Base-by-base conservation (phyloP, 1,140 invertebrate genomes). In the Mya arenaria region DNA sequence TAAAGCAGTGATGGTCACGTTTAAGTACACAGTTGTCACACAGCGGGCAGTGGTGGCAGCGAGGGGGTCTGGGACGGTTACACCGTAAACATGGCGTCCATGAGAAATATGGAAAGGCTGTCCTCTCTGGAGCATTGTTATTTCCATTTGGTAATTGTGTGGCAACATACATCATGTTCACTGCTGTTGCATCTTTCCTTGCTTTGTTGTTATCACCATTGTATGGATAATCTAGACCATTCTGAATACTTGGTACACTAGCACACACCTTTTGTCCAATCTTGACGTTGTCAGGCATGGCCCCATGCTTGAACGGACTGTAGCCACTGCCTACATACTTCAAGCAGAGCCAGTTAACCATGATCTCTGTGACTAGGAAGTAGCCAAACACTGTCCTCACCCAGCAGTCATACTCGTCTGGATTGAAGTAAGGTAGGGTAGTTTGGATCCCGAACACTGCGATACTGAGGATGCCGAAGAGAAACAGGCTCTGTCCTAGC, bases 1-100 rank as follows among this genome's bases (percentile, higher is more conserved):
- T 99, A 52, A 96, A 95, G 90, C 98, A 99, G 90, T 99, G 98
- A 92, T 99, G 98, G 91, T 99, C 98, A 86, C 97, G 94, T 91
- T 89, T 89, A 58, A 91, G 81, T 8, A 90, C 84, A 72, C 90
- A 91, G 17, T 17, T 69, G 34, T 84, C 58, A 60, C 90, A 91
- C 28, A 88, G 13, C 0, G 81, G 63, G 60, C 90, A 91, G 78
- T 91, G 90, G 68, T 89, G 86, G 19, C 87, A 87, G 34, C 90
- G 66, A 8, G 88, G 89, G 15, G 90, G 90, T 23, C 82, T 62
- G 0, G 69, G 63, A 36, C 68, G 37, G 13, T 84, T 75, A 41
- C 88, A 89, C 4, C 48, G 68, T 55, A 83, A 65, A 72, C 89
- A 89, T 0, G 86, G 88, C 23, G 72, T 78, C 86, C 88, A 87